A percentile compares a stretch with the other conserved stretches of the same genome.
Evolutionary conservation across 2,797 vertebrate genomes (phyloP).

Genomic region (Tangara arthus): DNA sequence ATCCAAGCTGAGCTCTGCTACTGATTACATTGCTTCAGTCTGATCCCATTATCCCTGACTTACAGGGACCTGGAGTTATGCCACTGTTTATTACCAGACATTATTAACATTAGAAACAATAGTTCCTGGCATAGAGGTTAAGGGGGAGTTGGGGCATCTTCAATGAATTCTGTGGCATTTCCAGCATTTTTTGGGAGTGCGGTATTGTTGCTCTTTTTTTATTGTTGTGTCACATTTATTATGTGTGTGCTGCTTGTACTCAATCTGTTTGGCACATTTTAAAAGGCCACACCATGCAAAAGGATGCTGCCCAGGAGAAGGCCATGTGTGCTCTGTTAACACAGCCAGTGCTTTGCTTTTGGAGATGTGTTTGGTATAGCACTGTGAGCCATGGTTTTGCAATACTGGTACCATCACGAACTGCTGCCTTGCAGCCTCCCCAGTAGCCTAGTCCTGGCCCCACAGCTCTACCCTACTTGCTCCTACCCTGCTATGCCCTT

Average conservation of each 20-base stretch:
- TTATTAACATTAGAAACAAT: slow-evolving; percentile 15
- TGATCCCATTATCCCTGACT: not conserved
- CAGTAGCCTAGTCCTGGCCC: not conserved
- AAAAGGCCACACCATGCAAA: not conserved
- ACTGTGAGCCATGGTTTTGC: not conserved
- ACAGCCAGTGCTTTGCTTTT: not conserved
- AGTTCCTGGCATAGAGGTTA: slow-evolving; percentile 7
- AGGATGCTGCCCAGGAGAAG: not conserved
- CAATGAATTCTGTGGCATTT: not conserved
- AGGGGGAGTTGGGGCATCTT: not conserved
- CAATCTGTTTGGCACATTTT: not conserved
- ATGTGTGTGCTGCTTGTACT: not conserved
- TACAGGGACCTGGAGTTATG: not conserved
- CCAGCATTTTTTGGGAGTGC: not conserved
- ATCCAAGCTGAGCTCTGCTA: not conserved
- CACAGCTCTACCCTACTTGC: not conserved
- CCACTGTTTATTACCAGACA: slow-evolving; percentile 3
- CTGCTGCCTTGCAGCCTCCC: not conserved
- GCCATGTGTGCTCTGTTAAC: not conserved
- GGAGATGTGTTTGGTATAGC: not conserved
- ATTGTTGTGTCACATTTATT: slow-evolving; percentile 8
- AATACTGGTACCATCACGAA: not conserved
- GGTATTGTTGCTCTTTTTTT: not conserved
- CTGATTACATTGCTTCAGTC: not conserved
- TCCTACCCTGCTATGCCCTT: not conserved